Conservation (phyloP, 2,888 invertebrate genomes). For the Oegoconia quadripuncta region DNA sequence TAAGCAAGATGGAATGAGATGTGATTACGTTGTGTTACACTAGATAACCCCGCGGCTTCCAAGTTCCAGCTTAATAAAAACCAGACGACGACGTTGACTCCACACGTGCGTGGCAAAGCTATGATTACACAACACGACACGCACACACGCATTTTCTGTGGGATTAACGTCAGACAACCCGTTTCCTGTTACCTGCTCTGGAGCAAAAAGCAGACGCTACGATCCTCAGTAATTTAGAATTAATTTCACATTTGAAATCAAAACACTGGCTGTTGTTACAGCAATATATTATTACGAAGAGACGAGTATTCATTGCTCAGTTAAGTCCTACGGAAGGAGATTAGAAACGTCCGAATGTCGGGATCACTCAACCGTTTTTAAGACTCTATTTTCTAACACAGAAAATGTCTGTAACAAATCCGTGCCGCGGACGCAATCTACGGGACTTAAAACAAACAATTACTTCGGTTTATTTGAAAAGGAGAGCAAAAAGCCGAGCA, state of each 20-base stretch:
- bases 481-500: conserved; percentile 70
- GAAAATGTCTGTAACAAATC: conserved; percentile 70
- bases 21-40: conserved; percentile 53
- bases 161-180: conserved; percentile 73
- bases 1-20: conserved; percentile 45
- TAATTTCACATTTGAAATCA: conserved; percentile 66
- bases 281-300: conserved; percentile 21
- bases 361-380: conserved; percentile 58
- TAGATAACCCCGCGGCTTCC: conserved; percentile 49
- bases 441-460: conserved; percentile 77
- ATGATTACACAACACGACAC: conserved; percentile 54
- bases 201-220: conserved; percentile 65
- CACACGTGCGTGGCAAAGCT: conserved; percentile 47
- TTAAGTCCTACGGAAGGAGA: conserved; percentile 17
- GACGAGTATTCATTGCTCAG: conserved; percentile 21
- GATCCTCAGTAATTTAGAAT: conserved; percentile 65
- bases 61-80: conserved; percentile 54
- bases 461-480: conserved; percentile 75
- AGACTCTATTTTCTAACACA: conserved; percentile 66
- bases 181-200: conserved; percentile 75
- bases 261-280: conserved; percentile 24
- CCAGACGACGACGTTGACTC: conserved; percentile 52
- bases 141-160: conserved; percentile 44
- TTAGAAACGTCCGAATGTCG: conserved; percentile 28
- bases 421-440: conserved; percentile 67